Conservation (phyloP, 2,797 vertebrate species). For the Hyperoplus immaculatus region DNA sequence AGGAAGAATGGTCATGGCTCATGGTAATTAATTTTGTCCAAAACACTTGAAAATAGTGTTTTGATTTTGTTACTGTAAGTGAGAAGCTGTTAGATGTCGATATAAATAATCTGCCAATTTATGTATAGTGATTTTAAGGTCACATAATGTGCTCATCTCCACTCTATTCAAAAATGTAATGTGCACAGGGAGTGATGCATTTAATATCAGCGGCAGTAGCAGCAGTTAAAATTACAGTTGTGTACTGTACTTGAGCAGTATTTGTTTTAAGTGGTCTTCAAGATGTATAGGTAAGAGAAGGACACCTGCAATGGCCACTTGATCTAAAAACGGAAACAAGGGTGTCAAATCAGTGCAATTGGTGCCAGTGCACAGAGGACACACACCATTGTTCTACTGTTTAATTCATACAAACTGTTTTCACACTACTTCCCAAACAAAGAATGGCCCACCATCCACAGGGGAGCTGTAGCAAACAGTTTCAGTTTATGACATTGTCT, state of each 20-base stretch:
- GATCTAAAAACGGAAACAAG: neutral
- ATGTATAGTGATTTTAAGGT: neutral
- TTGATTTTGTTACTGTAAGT: neutral
- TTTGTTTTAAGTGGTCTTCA: neutral
- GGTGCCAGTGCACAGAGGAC: neutral
- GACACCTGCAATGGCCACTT: neutral
- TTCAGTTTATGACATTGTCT: neutral
- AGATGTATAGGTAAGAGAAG: neutral
- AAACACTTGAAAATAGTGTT: neutral
- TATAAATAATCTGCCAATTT: neutral
- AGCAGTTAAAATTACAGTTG: slow-evolving; percentile 1
- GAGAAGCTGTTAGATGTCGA: neutral
- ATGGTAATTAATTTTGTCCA: neutral
- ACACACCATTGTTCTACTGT: neutral
- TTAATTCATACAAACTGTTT: slow-evolving; percentile 9
- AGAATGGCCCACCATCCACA: neutral
- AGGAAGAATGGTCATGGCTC: neutral
- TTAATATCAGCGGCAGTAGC: slow-evolving; percentile 15
- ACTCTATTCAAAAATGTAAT: neutral
- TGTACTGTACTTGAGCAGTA: neutral
- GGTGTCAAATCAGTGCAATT: neutral
- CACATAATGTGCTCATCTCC: no score
- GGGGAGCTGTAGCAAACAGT: neutral
- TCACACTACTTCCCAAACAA: neutral
- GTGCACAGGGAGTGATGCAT: neutral